These are phyloP conservation scores for Indicator maculatus DNA, from an alignment of 2,113 vertebrate genomes.

Conservation along the genomic window DNA sequence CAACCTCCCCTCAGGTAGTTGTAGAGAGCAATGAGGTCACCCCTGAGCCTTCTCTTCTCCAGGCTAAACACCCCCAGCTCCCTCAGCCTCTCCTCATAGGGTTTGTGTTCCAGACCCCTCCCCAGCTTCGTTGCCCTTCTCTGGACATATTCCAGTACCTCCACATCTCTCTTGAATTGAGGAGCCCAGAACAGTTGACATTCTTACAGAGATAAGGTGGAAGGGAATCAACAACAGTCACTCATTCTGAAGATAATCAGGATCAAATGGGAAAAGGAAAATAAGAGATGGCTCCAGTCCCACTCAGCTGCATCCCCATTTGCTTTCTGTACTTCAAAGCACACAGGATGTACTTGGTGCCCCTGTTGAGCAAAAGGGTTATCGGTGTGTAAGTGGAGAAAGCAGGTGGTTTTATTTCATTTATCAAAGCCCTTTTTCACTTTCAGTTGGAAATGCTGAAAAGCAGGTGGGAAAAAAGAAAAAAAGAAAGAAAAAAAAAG, in stretches of 20 bases:
- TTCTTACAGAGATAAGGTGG: background rate
- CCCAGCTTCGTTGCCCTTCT: too few relatives aligned
- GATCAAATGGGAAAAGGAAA: background rate
- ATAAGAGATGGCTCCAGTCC: background rate
- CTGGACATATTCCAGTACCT: too few relatives aligned
- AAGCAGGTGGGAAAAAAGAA: background rate
- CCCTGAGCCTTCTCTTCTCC: too few relatives aligned
- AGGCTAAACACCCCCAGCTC: too few relatives aligned
- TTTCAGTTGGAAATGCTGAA: slow-evolving; percentile 18
- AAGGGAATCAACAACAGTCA: background rate
- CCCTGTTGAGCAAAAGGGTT: background rate
- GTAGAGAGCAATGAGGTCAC: too few relatives aligned
- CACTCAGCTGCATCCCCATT: background rate
- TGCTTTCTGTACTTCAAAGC: background rate
- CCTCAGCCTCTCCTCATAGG: too few relatives aligned
- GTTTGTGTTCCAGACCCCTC: too few relatives aligned
- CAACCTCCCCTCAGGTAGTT: too few relatives aligned
- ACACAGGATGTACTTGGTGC: background rate
- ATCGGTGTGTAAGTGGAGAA: background rate
- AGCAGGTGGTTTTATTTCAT: slow-evolving; percentile 32
- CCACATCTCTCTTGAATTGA: too few relatives aligned
- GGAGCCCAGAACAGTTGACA: background rate
- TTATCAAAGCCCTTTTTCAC: slow-evolving; percentile 12
- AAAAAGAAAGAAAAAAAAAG: background rate
- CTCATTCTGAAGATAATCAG: background rate